Evolutionary conservation across 2,113 vertebrate genomes (phyloP), one percentile per base, ranked within the genome.

Genomic region (Prionailurus viverrinus): DNA sequence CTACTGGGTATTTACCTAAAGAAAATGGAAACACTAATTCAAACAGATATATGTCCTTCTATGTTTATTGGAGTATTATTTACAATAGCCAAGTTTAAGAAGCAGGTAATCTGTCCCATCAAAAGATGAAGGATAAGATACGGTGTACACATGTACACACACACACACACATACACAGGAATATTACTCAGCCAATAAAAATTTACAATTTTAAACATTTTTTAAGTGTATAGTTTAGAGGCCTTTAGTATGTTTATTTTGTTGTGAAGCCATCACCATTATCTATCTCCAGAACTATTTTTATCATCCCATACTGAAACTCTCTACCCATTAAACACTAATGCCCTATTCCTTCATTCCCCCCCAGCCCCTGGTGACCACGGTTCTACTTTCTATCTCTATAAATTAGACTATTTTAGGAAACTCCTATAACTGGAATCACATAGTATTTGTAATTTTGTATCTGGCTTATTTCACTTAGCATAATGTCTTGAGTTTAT

Each of bases 341-440:
- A 78, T 4, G 81, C 19, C 13, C 51, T 23, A 3, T 63, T 78
- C 6, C 5, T 39, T 19, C 12, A 11, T 27, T 16, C 29, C 3
- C 14, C 14, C 9, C 3, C 31, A 68, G 29, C 29, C n/a, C 36
- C 68, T 73, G 11, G 7, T 79, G 53, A 71, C 51, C 25, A 73
- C 41, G 48, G 9, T 82, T 94, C 19, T 85, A 21, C 31, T 93
- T 90, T 92, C 69, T 90, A 14, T 58, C 55, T 88, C 27, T 85
- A 31, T 95, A n/a, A 91, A n/a, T 96, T 87, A 95, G 15, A 36
- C 27, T 85, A 8, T 68, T 86, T 55, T 95, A 58, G 33, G 39
- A 83, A 91, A 45, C 12, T 96, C 29, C 53, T 69, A 2, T 93
- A 84, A 45, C 31, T 84, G 41, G 14, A 79, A 53, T 69, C 18